Evolutionary conservation across 2,797 vertebrate species (phyloP).

Genomic region (Oryzias sinensis): DNA sequence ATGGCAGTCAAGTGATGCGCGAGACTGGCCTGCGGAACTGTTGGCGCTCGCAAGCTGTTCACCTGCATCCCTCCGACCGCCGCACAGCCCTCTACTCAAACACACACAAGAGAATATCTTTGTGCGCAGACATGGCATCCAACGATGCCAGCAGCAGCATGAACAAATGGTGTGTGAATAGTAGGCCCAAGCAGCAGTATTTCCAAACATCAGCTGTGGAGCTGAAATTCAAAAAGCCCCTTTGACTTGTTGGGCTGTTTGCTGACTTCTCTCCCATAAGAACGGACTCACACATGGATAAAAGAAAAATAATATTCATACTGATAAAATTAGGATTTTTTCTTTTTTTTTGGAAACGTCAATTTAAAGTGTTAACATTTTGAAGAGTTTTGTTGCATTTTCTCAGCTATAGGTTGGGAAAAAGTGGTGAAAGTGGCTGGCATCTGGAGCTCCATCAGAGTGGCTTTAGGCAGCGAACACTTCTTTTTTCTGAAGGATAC

Average conservation of each 20-base stretch:
- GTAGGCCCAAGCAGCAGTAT: conserved; percentile 17
- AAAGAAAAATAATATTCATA: too few relatives aligned
- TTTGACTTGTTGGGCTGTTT: conserved; percentile 10
- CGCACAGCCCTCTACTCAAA: conserved; percentile 11
- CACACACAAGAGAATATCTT: conserved; percentile 3
- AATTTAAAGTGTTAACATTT: too few relatives aligned
- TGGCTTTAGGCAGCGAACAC: background rate
- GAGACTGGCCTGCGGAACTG: conserved; percentile 69
- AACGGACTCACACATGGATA: too few relatives aligned
- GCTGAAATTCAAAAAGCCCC: background rate
- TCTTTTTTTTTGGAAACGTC: too few relatives aligned
- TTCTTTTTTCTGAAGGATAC: background rate
- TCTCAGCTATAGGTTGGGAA: background rate
- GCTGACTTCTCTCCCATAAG: background rate
- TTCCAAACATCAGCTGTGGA: conserved; percentile 26
- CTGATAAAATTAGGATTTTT: too few relatives aligned
- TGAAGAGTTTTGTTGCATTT: background rate
- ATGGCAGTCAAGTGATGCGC: conserved; percentile 76
- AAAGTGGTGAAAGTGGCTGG: background rate
- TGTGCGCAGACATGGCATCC: conserved; percentile 16
- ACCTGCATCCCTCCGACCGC: conserved; percentile 61
- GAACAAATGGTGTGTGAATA: conserved; percentile 37
- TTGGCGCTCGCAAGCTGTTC: conserved; percentile 79
- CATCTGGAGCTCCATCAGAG: background rate
- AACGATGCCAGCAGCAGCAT: conserved; percentile 16